Evolutionary conservation across 1,140 invertebrate species (phyloP).

Genomic region (Pseudobourletiella spinata): DNA sequence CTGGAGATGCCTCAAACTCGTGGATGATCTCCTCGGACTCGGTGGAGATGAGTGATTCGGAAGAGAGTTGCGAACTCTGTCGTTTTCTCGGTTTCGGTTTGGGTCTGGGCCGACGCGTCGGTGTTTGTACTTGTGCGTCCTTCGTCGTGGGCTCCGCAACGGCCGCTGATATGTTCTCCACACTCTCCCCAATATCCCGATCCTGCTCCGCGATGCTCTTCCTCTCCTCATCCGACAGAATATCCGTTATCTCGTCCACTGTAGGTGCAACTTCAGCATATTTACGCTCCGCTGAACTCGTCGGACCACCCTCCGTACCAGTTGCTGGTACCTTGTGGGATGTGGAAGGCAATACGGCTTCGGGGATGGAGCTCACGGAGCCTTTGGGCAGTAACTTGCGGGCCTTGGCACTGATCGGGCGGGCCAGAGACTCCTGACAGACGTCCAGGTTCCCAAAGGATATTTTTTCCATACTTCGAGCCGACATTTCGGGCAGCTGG

Average conservation of each 20-base stretch:
- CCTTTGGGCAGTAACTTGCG: conserved; percentile 14
- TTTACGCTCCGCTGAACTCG: neutral
- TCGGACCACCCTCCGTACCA: neutral
- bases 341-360: too few species aligned
- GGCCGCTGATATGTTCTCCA: conserved; percentile 4
- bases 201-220: conserved; percentile 18
- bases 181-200: conserved; percentile 29
- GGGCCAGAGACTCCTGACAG: conserved; percentile 18
- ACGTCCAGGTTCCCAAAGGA: conserved; percentile 29
- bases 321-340: too few species aligned
- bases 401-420: conserved; percentile 22
- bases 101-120: conserved; percentile 12
- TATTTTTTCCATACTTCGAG: conserved; percentile 13
- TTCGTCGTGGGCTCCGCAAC: conserved; percentile 12
- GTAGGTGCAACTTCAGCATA: too few species aligned
- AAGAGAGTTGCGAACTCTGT: neutral
- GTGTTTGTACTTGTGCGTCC: conserved; percentile 33
- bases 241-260: conserved; percentile 11
- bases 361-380: too few species aligned
- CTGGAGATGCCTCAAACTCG: neutral
- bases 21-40: conserved; percentile 30
- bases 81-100: neutral
- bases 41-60: conserved; percentile 22
- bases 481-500: neutral
- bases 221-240: neutral